A percentile compares a stretch with the other conserved stretches of the same genome.
Conservation (phyloP, 2,888 invertebrate genomes). For the Corbicula japonica region DNA sequence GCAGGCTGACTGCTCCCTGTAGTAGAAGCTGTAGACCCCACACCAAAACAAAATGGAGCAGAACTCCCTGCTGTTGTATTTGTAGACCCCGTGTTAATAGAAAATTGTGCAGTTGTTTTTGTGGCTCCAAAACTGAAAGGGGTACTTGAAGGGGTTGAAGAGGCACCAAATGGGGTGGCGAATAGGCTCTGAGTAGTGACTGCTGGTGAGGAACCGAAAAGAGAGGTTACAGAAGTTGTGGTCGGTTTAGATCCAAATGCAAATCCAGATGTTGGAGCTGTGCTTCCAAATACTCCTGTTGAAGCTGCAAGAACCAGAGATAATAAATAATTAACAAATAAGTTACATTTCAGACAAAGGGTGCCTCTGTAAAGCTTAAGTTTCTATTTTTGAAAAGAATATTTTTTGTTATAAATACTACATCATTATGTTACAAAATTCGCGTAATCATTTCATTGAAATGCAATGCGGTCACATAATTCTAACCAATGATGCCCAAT, state of each 20-base stretch:
- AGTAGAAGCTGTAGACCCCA: not conserved
- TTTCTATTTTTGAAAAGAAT: no score
- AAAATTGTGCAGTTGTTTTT: conserved; percentile 35
- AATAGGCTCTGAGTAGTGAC: conserved; percentile 7
- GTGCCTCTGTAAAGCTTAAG: no score
- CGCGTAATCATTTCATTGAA: no score
- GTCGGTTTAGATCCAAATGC: conserved; percentile 4
- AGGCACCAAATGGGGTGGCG: conserved; percentile 26
- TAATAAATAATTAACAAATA: no score
- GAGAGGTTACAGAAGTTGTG: conserved; percentile 2
- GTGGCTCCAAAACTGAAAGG: conserved; percentile 30
- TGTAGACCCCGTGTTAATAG: conserved; percentile 29
- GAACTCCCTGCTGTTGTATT: conserved; percentile 27
- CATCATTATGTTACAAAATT: no score
- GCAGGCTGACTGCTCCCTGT: conserved; percentile 14
- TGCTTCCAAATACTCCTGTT: not conserved
- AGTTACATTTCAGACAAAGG: no score
- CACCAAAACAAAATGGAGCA: conserved; percentile 14
- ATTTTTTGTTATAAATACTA: no score
- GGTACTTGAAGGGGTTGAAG: conserved; percentile 5
- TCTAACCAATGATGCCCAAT: no score
- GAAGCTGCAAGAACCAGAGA: no score
- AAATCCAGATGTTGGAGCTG: not conserved
- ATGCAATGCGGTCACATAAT: no score
- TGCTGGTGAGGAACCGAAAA: conserved; percentile 4